Evolutionary conservation across 2,113 vertebrate species (phyloP).

Genomic region (Rhizomys pruinosus): DNA sequence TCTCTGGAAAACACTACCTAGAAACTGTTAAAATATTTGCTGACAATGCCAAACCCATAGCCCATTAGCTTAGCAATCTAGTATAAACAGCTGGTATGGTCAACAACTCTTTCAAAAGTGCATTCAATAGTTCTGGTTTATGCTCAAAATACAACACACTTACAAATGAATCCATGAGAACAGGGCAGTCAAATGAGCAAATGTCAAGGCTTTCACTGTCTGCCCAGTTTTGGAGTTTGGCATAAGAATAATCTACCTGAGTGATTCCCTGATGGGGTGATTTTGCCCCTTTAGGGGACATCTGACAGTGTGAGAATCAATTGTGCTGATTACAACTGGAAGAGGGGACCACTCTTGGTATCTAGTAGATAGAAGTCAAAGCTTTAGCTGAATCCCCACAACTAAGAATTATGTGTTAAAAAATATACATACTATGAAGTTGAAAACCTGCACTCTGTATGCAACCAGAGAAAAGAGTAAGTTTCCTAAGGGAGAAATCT

Average conservation of each 20-base stretch:
- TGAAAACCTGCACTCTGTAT: not conserved
- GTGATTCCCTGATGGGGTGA: not conserved
- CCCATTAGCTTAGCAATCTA: not conserved
- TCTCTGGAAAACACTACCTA: not conserved
- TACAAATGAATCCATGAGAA: not conserved
- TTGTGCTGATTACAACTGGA: not conserved
- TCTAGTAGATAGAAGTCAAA: not conserved
- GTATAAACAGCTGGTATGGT: not conserved
- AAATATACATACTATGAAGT: not conserved
- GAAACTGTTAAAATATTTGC: constrained; percentile 1
- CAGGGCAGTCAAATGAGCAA: not conserved
- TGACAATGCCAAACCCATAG: not conserved
- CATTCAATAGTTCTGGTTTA: not conserved
- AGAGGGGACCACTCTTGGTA: not conserved
- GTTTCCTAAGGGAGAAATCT: not conserved
- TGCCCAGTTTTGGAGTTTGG: not conserved
- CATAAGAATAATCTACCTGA: not conserved
- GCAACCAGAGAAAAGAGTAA: not conserved
- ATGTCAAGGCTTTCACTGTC: not conserved
- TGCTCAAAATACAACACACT: not conserved
- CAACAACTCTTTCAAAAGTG: not conserved
- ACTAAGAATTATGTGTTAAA: not conserved
- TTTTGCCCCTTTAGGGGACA: not conserved
- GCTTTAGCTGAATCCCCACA: not conserved
- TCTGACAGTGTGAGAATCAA: not conserved